Evolutionary conservation across 1,140 invertebrate species (phyloP), one percentile per base, ranked within the genome.

Genomic region (Caenorhabditis brenneri): DNA sequence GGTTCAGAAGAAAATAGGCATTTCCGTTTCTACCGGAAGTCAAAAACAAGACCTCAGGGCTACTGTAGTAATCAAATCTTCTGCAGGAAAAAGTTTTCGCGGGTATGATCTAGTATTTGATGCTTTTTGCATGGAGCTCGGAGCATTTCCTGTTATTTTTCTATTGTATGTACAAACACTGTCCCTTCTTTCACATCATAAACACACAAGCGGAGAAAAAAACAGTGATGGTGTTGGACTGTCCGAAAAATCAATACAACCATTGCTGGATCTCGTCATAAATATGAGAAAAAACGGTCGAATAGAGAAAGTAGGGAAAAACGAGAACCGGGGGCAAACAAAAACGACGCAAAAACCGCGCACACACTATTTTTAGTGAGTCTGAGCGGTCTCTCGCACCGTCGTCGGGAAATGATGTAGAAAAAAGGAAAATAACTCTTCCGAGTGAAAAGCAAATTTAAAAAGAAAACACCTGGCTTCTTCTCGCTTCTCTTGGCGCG

Each of bases 281-380:
- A 74, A 74, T 74, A 74, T 74, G 33, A 42, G 22, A 24, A 74
- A 74, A 74, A 74, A 33, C 60, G 60, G 60, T 65, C 19, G 31
- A 74, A 42, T 22, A 42, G 22, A 42, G 65, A 42, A 74, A 74
- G 31, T 65, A 36, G 31, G 31, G 58, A 58, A 36, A 42, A 74
- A 42, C 36, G 65, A 74, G 65, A 74, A 74, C 65, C 65, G 42
- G n/a, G n/a, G 36, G 36, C 65, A 74, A 74, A 74, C 65, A 65
- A 33, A 60, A 60, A 33, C 29, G 31, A 31, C 58, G 58, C 58
- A 65, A 65, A 65, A 65, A 65, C 60, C 19, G 33, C 36, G 65
- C 65, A n/a, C 65, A 74, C 65, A 74, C 65, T 74, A 74, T 74
- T 74, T 74, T 74, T 74, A 74, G 65, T 12, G 36, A 39, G 65